phyloP scores from a whole-genome alignment of 2,888 invertebrate species.

The Dysmachus trigonus region DNA sequence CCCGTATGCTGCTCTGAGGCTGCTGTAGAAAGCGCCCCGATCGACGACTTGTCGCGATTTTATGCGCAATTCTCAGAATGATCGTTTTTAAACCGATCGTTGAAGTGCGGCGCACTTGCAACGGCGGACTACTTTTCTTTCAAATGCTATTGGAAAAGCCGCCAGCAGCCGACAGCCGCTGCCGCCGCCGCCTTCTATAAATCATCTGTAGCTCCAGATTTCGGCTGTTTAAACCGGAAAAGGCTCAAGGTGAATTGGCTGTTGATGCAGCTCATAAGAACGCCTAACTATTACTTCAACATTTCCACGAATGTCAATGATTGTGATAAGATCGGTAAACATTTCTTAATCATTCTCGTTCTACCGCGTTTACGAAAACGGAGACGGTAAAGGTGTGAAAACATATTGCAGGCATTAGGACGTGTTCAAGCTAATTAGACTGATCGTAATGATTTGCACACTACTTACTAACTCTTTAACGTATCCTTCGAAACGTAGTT shows the following conservation, averaged over 20 bases:
- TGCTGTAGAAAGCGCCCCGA: neutral
- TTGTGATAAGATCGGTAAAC: neutral
- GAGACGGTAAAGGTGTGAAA: neutral
- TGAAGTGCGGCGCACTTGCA: neutral
- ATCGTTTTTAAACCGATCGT: neutral
- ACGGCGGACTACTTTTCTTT: neutral
- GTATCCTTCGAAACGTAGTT: neutral
- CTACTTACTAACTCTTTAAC: neutral
- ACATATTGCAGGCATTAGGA: neutral
- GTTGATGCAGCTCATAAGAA: neutral
- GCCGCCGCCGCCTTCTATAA: neutral
- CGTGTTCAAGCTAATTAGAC: neutral
- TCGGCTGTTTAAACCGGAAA: neutral
- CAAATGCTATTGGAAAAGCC: neutral
- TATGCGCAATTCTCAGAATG: neutral
- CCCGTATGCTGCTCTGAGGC: neutral
- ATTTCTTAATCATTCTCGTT: neutral
- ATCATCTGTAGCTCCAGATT: neutral
- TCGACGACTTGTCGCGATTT: neutral
- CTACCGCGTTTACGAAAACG: neutral
- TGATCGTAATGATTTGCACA: neutral
- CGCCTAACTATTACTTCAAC: neutral
- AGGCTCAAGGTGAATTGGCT: neutral
- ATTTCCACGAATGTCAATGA: neutral
- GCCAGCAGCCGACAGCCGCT: no score